Conservation (phyloP, 2,797 vertebrate genomes). For the Champsocephalus gunnari region DNA sequence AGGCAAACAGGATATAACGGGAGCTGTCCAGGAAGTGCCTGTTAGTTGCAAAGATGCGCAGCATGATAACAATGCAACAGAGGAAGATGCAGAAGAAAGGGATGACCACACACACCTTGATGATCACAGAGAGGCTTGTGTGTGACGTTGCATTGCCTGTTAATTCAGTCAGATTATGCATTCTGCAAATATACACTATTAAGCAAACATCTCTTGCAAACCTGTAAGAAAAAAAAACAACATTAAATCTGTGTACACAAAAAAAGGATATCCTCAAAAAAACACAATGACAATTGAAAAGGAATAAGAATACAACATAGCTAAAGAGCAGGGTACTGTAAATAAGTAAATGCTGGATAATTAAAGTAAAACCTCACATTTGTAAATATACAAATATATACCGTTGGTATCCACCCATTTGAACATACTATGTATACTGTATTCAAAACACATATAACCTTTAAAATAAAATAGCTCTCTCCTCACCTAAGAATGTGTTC, state of each 20-base stretch:
- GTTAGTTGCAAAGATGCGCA: slow-evolving; percentile 80
- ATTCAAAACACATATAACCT: no score
- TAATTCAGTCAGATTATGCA: slow-evolving; percentile 59
- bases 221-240: background rate
- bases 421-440: background rate
- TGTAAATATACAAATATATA: background rate
- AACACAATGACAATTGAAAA: no score
- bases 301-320: no score
- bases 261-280: no score
- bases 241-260: no score
- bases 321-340: no score
- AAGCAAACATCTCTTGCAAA: slow-evolving; percentile 25
- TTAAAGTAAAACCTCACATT: background rate
- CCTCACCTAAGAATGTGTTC: no score
- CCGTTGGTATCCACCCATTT: background rate
- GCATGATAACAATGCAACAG: slow-evolving; percentile 77
- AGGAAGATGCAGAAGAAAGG: slow-evolving; percentile 80
- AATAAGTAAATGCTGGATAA: background rate
- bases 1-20: slow-evolving; percentile 83
- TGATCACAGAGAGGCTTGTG: slow-evolving; percentile 63
- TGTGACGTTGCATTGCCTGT: slow-evolving; percentile 63
- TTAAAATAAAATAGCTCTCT: no score
- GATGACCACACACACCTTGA: slow-evolving; percentile 80
- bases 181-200: slow-evolving; percentile 43
- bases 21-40: slow-evolving; percentile 80